These are phyloP conservation scores for Alloplasta piceator DNA, from an alignment of 2,888 invertebrate genomes.

Conservation along the genomic window DNA sequence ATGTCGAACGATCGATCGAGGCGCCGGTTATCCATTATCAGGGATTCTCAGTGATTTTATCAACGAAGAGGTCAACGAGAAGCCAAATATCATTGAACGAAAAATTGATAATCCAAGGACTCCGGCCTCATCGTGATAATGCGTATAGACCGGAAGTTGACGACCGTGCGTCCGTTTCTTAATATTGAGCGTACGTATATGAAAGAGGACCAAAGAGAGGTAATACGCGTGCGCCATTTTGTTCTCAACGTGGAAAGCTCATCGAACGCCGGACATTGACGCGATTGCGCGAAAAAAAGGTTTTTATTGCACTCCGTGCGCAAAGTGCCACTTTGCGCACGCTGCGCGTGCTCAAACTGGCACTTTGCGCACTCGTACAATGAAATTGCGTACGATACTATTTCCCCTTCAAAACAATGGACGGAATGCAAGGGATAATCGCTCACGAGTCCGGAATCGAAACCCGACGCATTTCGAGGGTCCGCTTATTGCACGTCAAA, in stretches of 20 bases:
- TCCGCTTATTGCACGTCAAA: constrained; percentile 16
- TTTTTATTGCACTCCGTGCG: too few species aligned
- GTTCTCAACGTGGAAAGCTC: constrained; percentile 7
- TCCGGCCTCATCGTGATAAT: constrained; percentile 67
- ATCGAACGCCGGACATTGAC: constrained; percentile 10
- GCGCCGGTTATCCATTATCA: constrained; percentile 28
- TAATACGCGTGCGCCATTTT: constrained; percentile 50
- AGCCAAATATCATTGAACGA: not conserved
- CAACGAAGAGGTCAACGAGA: not conserved
- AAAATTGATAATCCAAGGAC: constrained; percentile 37
- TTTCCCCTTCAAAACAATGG: not conserved
- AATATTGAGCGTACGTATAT: constrained; percentile 78
- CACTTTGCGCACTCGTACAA: too few species aligned
- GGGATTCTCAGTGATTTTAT: constrained; percentile 18
- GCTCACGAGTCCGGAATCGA: constrained; percentile 17
- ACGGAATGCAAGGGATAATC: constrained; percentile 15
- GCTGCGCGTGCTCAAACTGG: too few species aligned
- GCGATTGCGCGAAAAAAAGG: not conserved
- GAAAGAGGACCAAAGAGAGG: constrained; percentile 43
- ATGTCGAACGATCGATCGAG: constrained; percentile 59
- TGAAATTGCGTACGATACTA: too few species aligned
- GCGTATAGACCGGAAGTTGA: constrained; percentile 72
- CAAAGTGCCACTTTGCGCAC: too few species aligned
- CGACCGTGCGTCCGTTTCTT: constrained; percentile 81
- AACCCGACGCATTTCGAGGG: constrained; percentile 3